A percentile compares a stretch with the other conserved stretches of the same genome.
Evolutionary conservation across 1,140 invertebrate genomes (phyloP).

Genomic region (Adelges cooleyi): DNA sequence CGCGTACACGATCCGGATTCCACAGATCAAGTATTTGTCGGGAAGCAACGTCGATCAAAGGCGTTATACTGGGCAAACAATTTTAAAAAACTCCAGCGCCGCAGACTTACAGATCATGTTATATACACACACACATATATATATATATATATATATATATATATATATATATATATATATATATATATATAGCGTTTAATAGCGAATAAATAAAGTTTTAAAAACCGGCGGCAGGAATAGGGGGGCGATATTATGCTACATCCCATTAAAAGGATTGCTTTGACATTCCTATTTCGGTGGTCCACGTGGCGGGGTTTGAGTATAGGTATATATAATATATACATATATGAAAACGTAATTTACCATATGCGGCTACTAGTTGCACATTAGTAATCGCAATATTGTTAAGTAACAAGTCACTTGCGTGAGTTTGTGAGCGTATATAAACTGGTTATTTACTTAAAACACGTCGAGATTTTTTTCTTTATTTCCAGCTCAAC

Average conservation of each 20-base stretch:
- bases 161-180: too few species aligned
- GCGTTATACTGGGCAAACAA: too few species aligned
- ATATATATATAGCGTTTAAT: too few species aligned
- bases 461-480: conserved; percentile 22
- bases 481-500: conserved; percentile 7
- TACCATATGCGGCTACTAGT: conserved; percentile 20
- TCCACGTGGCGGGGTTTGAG: not conserved
- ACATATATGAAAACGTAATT: conserved; percentile 23
- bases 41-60: not conserved
- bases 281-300: conserved; percentile 23
- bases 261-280: not conserved
- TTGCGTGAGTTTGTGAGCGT: not conserved
- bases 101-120: too few species aligned
- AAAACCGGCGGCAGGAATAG: too few species aligned
- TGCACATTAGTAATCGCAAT: conserved; percentile 24
- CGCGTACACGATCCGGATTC: not conserved
- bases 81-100: too few species aligned
- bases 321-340: conserved; percentile 19
- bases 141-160: too few species aligned
- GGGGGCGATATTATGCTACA: too few species aligned
- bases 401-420: conserved; percentile 16
- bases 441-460: conserved; percentile 25
- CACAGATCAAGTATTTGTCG: not conserved
- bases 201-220: too few species aligned
- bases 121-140: too few species aligned